Evolutionary conservation across 2,113 vertebrate species (phyloP).

Genomic region (Panthera uncia): DNA sequence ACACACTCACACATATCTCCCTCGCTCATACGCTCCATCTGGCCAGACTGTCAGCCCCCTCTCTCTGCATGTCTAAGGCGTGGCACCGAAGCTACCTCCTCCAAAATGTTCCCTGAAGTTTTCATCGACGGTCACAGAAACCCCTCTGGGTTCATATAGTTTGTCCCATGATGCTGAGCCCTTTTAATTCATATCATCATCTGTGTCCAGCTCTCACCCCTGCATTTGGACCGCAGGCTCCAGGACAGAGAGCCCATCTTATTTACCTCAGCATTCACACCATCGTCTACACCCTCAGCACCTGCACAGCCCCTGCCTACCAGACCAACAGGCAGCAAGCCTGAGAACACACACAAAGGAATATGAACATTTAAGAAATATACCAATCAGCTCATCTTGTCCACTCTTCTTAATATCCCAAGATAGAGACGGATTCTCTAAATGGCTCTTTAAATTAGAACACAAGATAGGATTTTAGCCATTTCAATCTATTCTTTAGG

Average conservation of each 20-base stretch:
- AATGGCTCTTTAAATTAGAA: background rate
- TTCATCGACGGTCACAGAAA: background rate
- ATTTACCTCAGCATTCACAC: background rate
- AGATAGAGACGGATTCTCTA: background rate
- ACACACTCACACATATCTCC: no score
- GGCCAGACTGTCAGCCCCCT: no score
- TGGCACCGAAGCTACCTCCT: background rate
- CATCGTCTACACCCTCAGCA: background rate
- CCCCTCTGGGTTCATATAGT: background rate
- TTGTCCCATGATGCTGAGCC: background rate
- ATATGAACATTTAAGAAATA: background rate
- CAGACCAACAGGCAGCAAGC: no score
- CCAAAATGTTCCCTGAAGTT: background rate
- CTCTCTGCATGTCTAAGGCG: background rate
- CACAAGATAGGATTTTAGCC: background rate
- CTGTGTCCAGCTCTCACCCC: background rate
- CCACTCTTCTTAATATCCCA: background rate
- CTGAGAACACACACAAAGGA: fast-evolving
- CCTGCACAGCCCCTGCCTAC: background rate
- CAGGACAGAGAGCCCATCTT: background rate
- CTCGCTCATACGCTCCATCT: background rate
- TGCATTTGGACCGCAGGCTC: background rate
- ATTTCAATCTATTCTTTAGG: background rate
- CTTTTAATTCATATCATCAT: background rate
- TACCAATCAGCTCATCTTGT: background rate